Evolutionary conservation across 1,140 invertebrate genomes (phyloP), one percentile per base, ranked within the genome.

Genomic region (Magallana angulata): DNA sequence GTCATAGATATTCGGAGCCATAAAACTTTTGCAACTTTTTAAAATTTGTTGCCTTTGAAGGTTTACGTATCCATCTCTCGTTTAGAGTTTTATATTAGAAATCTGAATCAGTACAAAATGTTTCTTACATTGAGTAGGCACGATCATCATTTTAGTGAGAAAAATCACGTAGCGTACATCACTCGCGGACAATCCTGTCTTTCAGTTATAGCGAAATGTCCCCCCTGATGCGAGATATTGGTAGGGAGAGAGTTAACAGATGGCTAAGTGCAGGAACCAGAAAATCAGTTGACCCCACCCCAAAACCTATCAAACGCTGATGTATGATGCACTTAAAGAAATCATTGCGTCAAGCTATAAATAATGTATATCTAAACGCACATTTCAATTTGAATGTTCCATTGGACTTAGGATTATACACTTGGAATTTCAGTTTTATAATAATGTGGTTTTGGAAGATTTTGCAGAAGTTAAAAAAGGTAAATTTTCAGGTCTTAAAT

Each of bases 271-370:
- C 60, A 64, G 60, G 60, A 64, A 64, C 60, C 60, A 18, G 18
- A 64, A 64, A 64, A 64, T 64, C 16, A 18, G 16, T 3, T 71
- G 11, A 24, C 64, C 30, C 64, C 64, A 71, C 18, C 18, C 64
- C 64, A 71, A 71, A 71, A 71, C 64, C 64, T 71, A 24, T 24
- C 64, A 71, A 30, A 71, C 18, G 18, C 18, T 71, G 16, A n/a
- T 48, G 36, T 48, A 48, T 48, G 5, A 5, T 48, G 36, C 36
- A 48, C 18, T 71, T 11, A 9, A 18, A 11, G 64, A 30, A 24
- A 71, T 30, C 5, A 48, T 71, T 71, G 11, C 64, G 30, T 71
- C 18, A 18, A 8, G 64, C 6, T 71, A 24, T 71, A 71, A 71
- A 16, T 16, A 64, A 7, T n/a, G 60, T 64, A 16, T 7, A 18